These are phyloP conservation scores for Rhabdornis inornatus DNA, from an alignment of 2,113 vertebrate genomes.

Conservation along the genomic window DNA sequence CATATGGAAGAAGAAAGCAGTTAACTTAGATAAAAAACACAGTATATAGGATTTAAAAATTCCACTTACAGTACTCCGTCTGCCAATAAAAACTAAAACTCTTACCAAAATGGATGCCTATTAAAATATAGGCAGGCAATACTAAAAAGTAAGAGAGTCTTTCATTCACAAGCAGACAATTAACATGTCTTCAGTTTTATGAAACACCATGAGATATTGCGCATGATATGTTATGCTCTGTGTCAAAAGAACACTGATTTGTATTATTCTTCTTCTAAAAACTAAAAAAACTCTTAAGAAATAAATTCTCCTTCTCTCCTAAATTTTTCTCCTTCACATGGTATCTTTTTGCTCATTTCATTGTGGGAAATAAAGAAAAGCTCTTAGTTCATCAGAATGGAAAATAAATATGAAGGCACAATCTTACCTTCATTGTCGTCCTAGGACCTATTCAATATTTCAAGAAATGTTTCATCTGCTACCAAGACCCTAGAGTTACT, in stretches of 20 bases:
- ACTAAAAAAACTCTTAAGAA: background rate
- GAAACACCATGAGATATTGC: background rate
- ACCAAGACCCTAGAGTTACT: background rate
- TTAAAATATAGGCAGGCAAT: background rate
- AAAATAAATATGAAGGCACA: background rate
- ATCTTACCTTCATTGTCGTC: background rate
- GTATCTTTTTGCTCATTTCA: background rate
- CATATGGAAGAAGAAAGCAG: background rate
- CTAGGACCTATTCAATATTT: background rate
- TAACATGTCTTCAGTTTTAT: background rate
- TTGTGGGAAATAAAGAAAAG: background rate
- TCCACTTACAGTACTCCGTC: background rate
- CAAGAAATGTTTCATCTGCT: background rate
- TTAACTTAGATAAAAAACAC: background rate
- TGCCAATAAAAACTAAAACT: background rate
- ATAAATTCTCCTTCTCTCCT: background rate
- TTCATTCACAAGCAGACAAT: background rate
- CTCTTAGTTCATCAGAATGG: background rate
- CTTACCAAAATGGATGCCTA: background rate
- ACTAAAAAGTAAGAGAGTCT: background rate
- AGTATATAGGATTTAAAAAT: background rate
- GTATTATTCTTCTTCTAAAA: background rate
- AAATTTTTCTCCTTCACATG: background rate
- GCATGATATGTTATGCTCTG: background rate
- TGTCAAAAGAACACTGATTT: background rate